A percentile compares a stretch with the other conserved stretches of the same genome.
phyloP scores from a whole-genome alignment of 1,140 invertebrate species.

The Aleiodes sp. region DNA sequence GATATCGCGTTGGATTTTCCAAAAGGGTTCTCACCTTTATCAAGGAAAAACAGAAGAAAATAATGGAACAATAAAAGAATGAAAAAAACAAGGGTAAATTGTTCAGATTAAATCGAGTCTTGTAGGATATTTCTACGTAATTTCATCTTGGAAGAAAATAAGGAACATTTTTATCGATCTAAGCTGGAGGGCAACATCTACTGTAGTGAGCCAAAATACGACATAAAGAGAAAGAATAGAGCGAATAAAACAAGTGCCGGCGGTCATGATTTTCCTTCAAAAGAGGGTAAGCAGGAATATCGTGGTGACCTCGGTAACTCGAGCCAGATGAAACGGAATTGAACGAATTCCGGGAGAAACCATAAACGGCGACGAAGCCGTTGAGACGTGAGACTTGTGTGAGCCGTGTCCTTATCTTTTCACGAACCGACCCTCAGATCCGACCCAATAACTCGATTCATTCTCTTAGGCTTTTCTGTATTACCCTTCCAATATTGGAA shows the following conservation, averaged over 20 bases:
- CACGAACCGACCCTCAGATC: slow-evolving; percentile 29
- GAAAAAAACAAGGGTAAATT: background rate
- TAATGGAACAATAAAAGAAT: background rate
- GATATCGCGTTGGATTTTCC: slow-evolving; percentile 91
- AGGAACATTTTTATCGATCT: slow-evolving; percentile 13
- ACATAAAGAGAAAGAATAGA: slow-evolving; percentile 9
- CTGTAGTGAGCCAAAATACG: background rate
- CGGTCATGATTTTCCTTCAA: slow-evolving; percentile 30
- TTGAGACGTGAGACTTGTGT: background rate
- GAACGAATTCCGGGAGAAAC: slow-evolving; percentile 35
- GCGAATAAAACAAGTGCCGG: slow-evolving; percentile 30
- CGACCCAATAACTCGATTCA: slow-evolving; percentile 24
- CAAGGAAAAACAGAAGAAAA: background rate
- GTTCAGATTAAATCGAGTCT: background rate
- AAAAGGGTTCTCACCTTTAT: slow-evolving; percentile 81
- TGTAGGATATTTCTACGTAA: background rate
- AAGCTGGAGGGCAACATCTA: background rate
- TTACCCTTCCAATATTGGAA: background rate
- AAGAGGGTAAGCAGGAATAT: slow-evolving; percentile 13
- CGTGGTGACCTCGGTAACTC: slow-evolving; percentile 18
- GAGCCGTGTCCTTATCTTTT: slow-evolving; percentile 34
- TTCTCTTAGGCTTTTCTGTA: slow-evolving; percentile 10
- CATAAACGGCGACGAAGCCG: slow-evolving; percentile 26
- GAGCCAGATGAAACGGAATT: slow-evolving; percentile 40
- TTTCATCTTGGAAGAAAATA: background rate